phyloP scores from a whole-genome alignment of 2,888 invertebrate genomes.

The Tetranychus piercei region DNA sequence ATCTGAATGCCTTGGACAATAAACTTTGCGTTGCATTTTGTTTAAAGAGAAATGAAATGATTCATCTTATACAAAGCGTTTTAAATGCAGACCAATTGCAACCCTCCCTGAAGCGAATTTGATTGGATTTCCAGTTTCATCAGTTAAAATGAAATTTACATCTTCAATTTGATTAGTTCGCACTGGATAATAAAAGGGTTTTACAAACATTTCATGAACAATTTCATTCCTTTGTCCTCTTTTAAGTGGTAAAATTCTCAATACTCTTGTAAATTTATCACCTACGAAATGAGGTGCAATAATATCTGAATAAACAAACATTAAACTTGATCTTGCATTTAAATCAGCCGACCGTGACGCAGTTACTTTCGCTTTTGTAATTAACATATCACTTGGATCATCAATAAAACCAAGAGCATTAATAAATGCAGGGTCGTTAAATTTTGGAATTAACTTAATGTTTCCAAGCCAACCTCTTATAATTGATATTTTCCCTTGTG shows the following conservation, averaged over 20 bases:
- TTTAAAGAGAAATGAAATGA: too few relatives aligned
- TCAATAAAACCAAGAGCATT: too few relatives aligned
- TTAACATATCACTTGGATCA: too few relatives aligned
- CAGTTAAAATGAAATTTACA: background rate
- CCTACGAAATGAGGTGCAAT: background rate
- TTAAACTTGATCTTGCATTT: background rate
- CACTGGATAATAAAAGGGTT: background rate
- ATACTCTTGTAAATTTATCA: background rate
- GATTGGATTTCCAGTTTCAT: background rate
- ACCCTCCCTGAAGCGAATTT: background rate
- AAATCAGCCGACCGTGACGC: too few relatives aligned
- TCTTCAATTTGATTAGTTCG: background rate
- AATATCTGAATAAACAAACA: slow-evolving; percentile 5
- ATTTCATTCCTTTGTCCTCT: too few relatives aligned
- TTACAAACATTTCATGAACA: background rate
- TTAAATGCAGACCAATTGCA: background rate
- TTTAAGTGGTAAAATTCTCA: background rate
- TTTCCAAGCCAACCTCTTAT: too few relatives aligned
- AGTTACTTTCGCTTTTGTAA: too few relatives aligned
- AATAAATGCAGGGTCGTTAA: too few relatives aligned
- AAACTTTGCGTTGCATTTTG: too few relatives aligned
- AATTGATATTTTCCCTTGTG: too few relatives aligned
- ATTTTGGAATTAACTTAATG: too few relatives aligned
- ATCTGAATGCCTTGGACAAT: background rate
- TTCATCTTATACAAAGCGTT: background rate